Conservation (phyloP, 2,888 invertebrate species). For the Synergus itoensis region DNA sequence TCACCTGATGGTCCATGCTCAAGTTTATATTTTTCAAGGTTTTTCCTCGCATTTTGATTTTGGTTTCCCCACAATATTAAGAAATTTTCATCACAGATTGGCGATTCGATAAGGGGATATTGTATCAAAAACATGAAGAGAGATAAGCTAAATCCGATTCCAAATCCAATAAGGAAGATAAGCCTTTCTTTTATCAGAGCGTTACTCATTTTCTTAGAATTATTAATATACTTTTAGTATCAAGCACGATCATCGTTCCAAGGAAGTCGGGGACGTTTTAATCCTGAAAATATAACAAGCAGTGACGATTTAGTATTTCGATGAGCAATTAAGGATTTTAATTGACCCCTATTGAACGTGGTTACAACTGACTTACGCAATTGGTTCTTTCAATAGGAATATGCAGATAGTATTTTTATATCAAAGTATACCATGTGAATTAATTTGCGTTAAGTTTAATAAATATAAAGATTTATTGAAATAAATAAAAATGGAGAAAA, state of each 20-base stretch:
- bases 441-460: too few relatives aligned
- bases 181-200: slow-evolving; percentile 3
- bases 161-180: slow-evolving; percentile 51
- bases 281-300: neutral
- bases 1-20: neutral
- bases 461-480: too few relatives aligned
- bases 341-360: slow-evolving; percentile 1
- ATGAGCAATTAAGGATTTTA: slow-evolving; percentile 2
- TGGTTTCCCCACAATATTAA: neutral
- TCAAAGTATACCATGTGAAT: too few relatives aligned
- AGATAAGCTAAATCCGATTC: slow-evolving; percentile 54
- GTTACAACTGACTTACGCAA: neutral
- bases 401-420: neutral
- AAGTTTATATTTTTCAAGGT: neutral
- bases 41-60: slow-evolving; percentile 16
- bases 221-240: neutral
- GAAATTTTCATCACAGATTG: slow-evolving; percentile 23
- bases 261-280: neutral
- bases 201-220: neutral
- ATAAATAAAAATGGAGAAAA: too few relatives aligned
- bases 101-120: slow-evolving; percentile 15
- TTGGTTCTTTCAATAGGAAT: neutral
- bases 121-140: slow-evolving; percentile 43
- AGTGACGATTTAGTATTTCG: slow-evolving; percentile 2
- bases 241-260: neutral